These are phyloP conservation scores for Malurus alboscapulatus DNA, from an alignment of 2,113 vertebrate species.

Conservation along the genomic window DNA sequence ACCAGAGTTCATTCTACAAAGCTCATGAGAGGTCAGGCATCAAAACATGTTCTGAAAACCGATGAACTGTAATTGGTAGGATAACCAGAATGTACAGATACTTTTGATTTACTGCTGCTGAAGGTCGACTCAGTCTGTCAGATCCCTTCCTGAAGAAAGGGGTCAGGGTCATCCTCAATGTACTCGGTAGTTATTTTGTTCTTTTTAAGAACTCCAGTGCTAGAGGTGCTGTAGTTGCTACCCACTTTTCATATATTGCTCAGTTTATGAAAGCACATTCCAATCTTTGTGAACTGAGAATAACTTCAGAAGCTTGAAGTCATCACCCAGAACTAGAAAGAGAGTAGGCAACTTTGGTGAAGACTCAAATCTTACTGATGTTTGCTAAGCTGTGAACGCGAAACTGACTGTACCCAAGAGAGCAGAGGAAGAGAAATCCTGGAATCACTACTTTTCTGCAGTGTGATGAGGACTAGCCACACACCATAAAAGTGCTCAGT, in stretches of 20 bases:
- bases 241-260: not conserved
- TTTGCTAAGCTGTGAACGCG: not conserved
- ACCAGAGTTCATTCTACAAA: not conserved
- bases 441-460: not conserved
- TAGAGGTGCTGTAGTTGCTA: not conserved
- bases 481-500: rapidly evolving
- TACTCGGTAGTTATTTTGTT: not conserved
- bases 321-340: not conserved
- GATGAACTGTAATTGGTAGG: not conserved
- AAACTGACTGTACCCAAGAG: not conserved
- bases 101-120: not conserved
- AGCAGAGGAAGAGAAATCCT: not conserved
- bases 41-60: not conserved
- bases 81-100: not conserved
- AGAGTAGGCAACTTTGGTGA: not conserved
- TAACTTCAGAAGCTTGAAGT: not conserved
- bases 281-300: not conserved
- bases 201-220: not conserved
- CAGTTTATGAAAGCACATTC: not conserved
- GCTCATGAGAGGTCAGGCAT: not conserved
- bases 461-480: not conserved
- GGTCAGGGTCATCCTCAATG: not conserved
- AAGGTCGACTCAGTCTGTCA: not conserved
- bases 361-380: not conserved
- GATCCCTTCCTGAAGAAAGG: not conserved